These are phyloP conservation scores for Parochlus steinenii DNA, from an alignment of 2,888 invertebrate genomes.

Conservation along the genomic window DNA sequence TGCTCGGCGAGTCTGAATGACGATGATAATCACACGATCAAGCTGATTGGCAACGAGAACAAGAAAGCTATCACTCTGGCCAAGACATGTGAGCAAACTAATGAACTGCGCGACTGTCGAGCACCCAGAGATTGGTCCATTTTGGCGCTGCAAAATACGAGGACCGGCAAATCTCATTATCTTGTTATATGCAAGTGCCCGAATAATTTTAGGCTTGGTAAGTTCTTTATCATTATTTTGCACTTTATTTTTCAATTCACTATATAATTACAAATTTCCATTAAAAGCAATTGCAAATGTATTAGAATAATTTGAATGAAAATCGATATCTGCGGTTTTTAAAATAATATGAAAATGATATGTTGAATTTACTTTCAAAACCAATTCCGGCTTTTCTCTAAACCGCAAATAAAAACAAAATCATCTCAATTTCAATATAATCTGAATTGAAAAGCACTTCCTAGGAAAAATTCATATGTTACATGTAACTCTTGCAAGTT, in stretches of 20 bases:
- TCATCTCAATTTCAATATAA: no score
- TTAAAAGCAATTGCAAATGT: no score
- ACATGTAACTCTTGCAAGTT: no score
- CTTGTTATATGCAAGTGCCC: slow-evolving; percentile 84
- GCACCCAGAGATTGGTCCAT: slow-evolving; percentile 84
- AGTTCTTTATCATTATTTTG: slow-evolving; percentile 19
- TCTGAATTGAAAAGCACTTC: no score
- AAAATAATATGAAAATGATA: no score
- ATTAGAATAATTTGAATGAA: no score
- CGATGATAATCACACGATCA: slow-evolving; percentile 82
- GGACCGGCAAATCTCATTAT: slow-evolving; percentile 88
- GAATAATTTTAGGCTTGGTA: slow-evolving; percentile 67
- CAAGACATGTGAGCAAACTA: slow-evolving; percentile 86
- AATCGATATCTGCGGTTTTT: no score
- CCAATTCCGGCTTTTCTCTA: no score
- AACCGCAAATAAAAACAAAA: no score
- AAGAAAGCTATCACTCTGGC: slow-evolving; percentile 79
- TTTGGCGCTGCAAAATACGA: slow-evolving; percentile 74
- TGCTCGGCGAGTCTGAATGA: slow-evolving; percentile 81
- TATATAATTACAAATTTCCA: no score
- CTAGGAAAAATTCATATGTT: no score
- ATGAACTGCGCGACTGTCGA: slow-evolving; percentile 76
- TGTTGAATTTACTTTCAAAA: no score
- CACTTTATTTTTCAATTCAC: slow-evolving; percentile 5
- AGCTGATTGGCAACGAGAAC: slow-evolving; percentile 70